Evolutionary conservation across 1,140 invertebrate species (phyloP).

Genomic region (Drosophila sturtevanti): DNA sequence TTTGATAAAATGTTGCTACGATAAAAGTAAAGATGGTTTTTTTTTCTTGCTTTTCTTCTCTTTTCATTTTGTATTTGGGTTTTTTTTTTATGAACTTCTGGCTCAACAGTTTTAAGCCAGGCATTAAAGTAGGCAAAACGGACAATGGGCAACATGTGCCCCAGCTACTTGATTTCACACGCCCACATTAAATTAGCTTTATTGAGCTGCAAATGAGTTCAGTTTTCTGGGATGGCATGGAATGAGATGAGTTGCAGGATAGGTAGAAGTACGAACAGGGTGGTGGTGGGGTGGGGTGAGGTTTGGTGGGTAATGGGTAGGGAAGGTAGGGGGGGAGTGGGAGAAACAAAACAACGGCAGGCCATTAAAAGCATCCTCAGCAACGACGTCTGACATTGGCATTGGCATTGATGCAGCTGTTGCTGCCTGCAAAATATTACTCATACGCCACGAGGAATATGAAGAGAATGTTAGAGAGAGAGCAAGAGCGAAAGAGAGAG

Average conservation of each 20-base stretch:
- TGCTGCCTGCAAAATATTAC: constrained; percentile 44
- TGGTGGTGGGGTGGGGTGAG: background rate
- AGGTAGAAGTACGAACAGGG: background rate
- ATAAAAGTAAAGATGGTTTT: background rate
- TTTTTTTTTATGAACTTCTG: constrained; percentile 4
- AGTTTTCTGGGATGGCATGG: background rate
- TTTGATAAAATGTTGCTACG: background rate
- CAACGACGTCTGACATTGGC: constrained; percentile 32
- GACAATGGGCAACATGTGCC: constrained; percentile 4
- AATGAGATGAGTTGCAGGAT: too few relatives aligned
- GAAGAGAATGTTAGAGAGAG: background rate
- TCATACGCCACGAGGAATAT: constrained; percentile 44
- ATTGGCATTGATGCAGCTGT: constrained; percentile 60
- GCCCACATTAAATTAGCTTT: constrained; percentile 58
- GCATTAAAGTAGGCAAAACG: constrained; percentile 4
- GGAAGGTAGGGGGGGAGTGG: too few relatives aligned
- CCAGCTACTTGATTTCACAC: constrained; percentile 35
- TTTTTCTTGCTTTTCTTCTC: too few relatives aligned
- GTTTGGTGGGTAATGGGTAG: too few relatives aligned
- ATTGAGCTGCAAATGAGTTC: constrained; percentile 35
- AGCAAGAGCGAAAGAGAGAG: background rate
- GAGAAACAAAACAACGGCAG: constrained; percentile 18
- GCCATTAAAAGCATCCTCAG: constrained; percentile 49
- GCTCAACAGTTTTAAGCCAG: constrained; percentile 3
- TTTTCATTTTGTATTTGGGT: background rate